These are phyloP conservation scores for Saccostrea glomerata DNA, from an alignment of 1,140 invertebrate species.

Conservation along the genomic window DNA sequence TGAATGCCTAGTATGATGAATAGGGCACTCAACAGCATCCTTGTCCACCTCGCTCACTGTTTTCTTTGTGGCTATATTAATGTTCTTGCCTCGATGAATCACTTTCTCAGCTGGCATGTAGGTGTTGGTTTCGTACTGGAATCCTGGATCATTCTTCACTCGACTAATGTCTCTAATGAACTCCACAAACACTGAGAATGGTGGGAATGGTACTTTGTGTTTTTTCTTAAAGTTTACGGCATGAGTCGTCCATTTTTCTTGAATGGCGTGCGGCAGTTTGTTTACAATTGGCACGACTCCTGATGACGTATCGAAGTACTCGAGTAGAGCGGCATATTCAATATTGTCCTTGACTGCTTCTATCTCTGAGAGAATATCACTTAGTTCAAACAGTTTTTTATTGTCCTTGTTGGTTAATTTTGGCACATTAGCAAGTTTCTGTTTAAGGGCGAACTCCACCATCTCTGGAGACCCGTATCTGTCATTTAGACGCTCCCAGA, in stretches of 20 bases:
- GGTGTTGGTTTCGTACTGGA: not conserved
- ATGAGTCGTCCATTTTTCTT: conserved; percentile 55
- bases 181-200: conserved; percentile 47
- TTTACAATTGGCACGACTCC: conserved; percentile 50
- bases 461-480: conserved; percentile 53
- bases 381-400: conserved; percentile 53
- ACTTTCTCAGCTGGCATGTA: not conserved
- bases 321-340: conserved; percentile 38
- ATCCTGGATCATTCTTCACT: conserved; percentile 35
- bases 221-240: conserved; percentile 52
- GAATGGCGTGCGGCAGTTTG: conserved; percentile 49
- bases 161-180: conserved; percentile 40
- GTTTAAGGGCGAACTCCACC: conserved; percentile 45
- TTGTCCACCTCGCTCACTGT: not conserved
- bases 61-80: not conserved
- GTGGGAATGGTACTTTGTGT: conserved; percentile 44
- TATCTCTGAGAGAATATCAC: conserved; percentile 55
- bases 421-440: conserved; percentile 50
- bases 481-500: conserved; percentile 53
- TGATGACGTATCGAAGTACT: conserved; percentile 55
- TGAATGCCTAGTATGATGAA: conserved; percentile 40
- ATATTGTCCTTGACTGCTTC: conserved; percentile 44
- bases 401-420: conserved; percentile 52
- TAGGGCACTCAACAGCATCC: conserved; percentile 25
- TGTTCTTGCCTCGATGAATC: not conserved